Percentiles rank a stretch among this genome's conserved stretches.
Conservation (phyloP, 2,113 vertebrate species). For the Sialia sialis region DNA sequence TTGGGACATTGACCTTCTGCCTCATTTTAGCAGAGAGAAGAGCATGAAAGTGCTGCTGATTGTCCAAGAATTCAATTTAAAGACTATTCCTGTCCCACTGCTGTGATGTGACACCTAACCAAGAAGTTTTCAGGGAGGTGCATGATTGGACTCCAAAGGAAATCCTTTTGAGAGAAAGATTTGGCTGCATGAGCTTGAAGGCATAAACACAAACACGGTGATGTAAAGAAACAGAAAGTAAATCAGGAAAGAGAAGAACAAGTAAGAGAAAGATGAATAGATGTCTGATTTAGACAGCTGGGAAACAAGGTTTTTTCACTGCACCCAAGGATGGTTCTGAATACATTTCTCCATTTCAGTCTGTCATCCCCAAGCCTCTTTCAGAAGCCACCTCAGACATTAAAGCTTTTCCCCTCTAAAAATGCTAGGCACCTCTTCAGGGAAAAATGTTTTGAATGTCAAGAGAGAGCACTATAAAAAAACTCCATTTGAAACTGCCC, state of each 20-base stretch:
- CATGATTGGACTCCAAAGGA: background rate
- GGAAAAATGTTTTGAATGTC: slow-evolving; percentile 11
- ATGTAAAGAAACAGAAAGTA: background rate
- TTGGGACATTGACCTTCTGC: background rate
- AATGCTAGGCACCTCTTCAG: background rate
- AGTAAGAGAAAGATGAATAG: background rate
- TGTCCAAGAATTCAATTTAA: background rate
- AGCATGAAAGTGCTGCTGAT: background rate
- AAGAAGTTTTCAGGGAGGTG: background rate
- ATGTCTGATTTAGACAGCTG: background rate
- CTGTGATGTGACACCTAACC: background rate
- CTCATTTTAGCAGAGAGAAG: background rate
- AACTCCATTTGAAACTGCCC: background rate
- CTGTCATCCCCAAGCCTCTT: background rate
- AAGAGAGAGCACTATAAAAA: slow-evolving; percentile 2
- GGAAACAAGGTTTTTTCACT: background rate
- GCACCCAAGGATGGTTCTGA: background rate
- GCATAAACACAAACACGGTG: background rate
- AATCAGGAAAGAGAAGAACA: background rate
- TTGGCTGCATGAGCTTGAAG: background rate
- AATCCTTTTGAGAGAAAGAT: background rate
- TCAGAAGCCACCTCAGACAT: background rate
- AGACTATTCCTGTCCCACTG: background rate
- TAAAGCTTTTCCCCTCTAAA: background rate
- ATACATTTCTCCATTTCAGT: background rate